Evolutionary conservation across 2,888 invertebrate species (phyloP), one percentile per base, ranked within the genome.

Genomic region (Machimus rusticus): DNA sequence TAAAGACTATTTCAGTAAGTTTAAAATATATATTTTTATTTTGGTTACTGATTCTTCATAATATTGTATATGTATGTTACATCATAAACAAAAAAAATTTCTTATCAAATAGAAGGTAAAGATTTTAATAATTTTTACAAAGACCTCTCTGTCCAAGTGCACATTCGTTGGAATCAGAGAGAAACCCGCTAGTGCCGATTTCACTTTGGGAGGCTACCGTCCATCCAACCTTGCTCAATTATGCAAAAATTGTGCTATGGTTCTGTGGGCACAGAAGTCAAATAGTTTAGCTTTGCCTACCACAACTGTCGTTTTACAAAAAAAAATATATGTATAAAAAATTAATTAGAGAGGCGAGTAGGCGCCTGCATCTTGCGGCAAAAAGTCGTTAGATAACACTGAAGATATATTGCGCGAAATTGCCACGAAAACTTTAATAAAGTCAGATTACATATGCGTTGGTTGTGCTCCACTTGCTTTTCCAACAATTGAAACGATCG

Each of bases 401-500:
- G 14, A 66, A 66, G 66, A 66, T 66, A 28, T 28, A 66, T 66
- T 66, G 28, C 66, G 28, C 28, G 66, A 66, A 66, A 66, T 66
- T 66, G 66, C 66, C 23, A 66, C 23, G 66, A 66, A 66, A 66
- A 66, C 66, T 66, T 66, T 66, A 66, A 66, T 78, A 23, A 39
- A 43, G 23, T 9, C 39, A 8, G 78, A 78, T 39, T 39, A 78
- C 43, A 43, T 78, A 23, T 23, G 78, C 78, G 43, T 78, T 23
- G n/a, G 78, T 39, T 78, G 43, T 39, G 78, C 78, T 78, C 78
- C 78, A 78, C 78, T 78, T 78, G 78, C 43, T 43, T 23, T 43
- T 37, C 23, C 23, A 43, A 39, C 19, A 39, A 78, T 77, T 78
- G 78, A 43, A 78, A 46, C 14, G 43, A 23, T 78, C 43, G 78